Base-by-base conservation (phyloP, 2,797 vertebrate species). In the Macropus fuliginosus region DNA sequence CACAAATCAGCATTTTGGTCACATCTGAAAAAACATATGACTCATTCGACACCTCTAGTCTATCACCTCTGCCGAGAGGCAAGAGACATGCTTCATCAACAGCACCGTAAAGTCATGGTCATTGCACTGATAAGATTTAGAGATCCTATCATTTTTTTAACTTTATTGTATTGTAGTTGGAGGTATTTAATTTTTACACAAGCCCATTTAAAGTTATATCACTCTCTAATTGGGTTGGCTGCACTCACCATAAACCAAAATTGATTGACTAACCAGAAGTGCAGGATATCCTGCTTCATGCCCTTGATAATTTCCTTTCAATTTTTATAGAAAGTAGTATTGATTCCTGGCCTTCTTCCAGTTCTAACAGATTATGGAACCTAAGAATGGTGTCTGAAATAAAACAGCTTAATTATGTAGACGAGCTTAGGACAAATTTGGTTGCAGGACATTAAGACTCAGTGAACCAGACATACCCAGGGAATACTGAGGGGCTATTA, bases 151-250 rank as follows among this genome's bases (percentile, higher is more conserved):
- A 66, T 10, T 34, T 40, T 40, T 40, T 81, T 40, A 1, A 81
- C n/a, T 87, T 87, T 50, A 87, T 24, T 87, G 9, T 50, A 87
- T 50, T 50, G 24, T 24, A 87, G 74, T 28, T 87, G 24, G 74
- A 87, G 40, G 74, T 87, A 27, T 87, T 62, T 50, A 87, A 27
- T 90, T 62, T 92, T 95, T 66, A 97, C 87, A 13, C 0, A 55
- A 4, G 66, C 50, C 55, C 93, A 29, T 91, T 81, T 97, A 91
- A 96, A 96, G 94, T 56, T 0, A 92, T 52, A 66, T 81, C 46
- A 95, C 56, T 95, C 91, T 94, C 93, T 94, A 12, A 46, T 92
- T 98, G 81, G 91, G 28, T 40, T 94, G 66, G 93, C 29, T 87
- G 24, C 62, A 93, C 56, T 89, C 27, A 96, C 54, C 91, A 90